Evolutionary conservation across 2,113 vertebrate genomes (phyloP), one percentile per base, ranked within the genome.

Genomic region (Chroicocephalus ridibundus): DNA sequence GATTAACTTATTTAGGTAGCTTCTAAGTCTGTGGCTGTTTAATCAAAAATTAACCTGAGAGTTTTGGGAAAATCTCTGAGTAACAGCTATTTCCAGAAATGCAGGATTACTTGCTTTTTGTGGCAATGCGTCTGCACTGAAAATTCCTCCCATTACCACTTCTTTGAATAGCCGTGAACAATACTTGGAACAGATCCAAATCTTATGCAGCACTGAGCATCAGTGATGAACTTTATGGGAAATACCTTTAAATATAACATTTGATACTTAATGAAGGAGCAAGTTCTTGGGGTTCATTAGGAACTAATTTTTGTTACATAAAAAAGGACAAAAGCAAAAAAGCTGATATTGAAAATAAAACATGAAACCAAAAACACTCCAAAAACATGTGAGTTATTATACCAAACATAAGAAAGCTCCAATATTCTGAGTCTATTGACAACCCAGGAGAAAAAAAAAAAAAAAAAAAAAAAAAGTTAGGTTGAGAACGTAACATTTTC

Each of bases 1-100:
- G 86, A 95, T 93, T 86, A 85, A 13, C 36, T 94, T 93, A 85
- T 87, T 94, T 92, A 93, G 83, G 78, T 93, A 93, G 34, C 61
- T 92, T n/a, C 40, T 40, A 84, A 78, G 5, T 40, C 58, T 82
- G 44, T 61, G 49, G 22, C 8, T 85, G 25, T 54, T 94, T 87
- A 86, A 79, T 49, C 86, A 93, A 81, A 95, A 91, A 75, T 71
- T 66, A 86, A 76, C 60, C 76, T 79, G 40, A 49, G 57, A 79
- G 26, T 76, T 92, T 81, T 78, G 13, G 54, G 52, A 40, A 86
- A 86, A 52, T 52, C 57, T 91, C 57, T 60, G 64, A 84, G n/a
- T 70, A 75, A 76, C 18, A 93, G 38, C 68, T 88, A 49, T 87
- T 94, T 93, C 66, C 74, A 95, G 77, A 38, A 95, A 93, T 19